A percentile compares a stretch with the other conserved stretches of the same genome.
Conservation (phyloP, 1,140 invertebrate genomes). For the Mylabris phalerata region DNA sequence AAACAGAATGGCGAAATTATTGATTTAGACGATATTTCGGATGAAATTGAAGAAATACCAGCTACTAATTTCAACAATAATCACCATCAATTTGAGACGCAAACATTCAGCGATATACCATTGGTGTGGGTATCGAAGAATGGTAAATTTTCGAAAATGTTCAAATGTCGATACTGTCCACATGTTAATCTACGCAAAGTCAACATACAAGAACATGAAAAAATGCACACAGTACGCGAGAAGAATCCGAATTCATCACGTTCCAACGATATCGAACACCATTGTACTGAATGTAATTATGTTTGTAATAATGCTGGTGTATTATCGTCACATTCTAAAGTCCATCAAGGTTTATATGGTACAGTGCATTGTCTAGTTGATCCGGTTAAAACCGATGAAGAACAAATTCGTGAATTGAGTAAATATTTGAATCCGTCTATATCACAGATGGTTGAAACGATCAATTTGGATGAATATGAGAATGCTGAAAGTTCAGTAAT, state of each 20-base stretch:
- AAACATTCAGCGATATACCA: conserved; percentile 47
- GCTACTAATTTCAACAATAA: neutral
- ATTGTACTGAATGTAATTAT: conserved; percentile 75
- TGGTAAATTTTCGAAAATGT: conserved; percentile 72
- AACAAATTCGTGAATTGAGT: conserved; percentile 58
- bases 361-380: conserved; percentile 65
- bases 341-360: conserved; percentile 64
- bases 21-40: conserved; percentile 36
- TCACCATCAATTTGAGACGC: conserved; percentile 21
- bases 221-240: conserved; percentile 64
- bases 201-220: conserved; percentile 79
- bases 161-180: conserved; percentile 78
- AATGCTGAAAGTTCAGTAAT: conserved; percentile 24
- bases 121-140: conserved; percentile 66
- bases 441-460: conserved; percentile 11
- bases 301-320: conserved; percentile 68
- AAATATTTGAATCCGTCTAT: conserved; percentile 37
- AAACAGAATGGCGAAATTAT: conserved; percentile 32
- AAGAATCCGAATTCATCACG: conserved; percentile 39
- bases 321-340: conserved; percentile 69
- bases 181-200: conserved; percentile 71
- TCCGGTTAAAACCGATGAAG: conserved; percentile 52
- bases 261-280: conserved; percentile 38
- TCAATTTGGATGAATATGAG: conserved; percentile 29
- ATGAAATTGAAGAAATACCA: conserved; percentile 37